A percentile compares a stretch with the other conserved stretches of the same genome.
Conservation (phyloP, 2,113 vertebrate genomes). For the Tringa solitaria region DNA sequence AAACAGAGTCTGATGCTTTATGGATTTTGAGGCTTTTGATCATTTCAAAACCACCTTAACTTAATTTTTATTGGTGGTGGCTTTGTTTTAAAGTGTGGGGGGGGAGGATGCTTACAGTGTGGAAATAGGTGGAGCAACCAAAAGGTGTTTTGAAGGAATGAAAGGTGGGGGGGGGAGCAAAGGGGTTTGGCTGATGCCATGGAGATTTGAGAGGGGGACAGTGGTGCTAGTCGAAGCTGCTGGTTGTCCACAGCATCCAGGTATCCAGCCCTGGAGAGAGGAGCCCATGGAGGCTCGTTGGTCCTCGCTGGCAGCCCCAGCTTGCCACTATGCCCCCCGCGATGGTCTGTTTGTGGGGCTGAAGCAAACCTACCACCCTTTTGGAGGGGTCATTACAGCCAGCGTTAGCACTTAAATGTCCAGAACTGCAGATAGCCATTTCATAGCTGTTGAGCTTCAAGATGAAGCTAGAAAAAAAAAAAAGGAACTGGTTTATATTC, state of each 20-base stretch:
- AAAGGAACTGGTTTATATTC: background rate
- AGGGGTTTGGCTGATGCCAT: background rate
- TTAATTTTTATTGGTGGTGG: background rate
- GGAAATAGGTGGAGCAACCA: fast-evolving
- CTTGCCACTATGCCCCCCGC: fast-evolving
- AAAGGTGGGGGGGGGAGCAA: background rate
- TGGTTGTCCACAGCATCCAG: background rate
- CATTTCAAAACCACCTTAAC: conserved; percentile 8
- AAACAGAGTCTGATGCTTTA: conserved; percentile 8
- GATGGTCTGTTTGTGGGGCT: background rate
- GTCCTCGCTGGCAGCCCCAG: background rate
- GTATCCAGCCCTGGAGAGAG: background rate
- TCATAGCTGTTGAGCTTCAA: background rate
- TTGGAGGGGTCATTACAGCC: background rate
- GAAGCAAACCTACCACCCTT: background rate
- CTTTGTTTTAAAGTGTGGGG: background rate
- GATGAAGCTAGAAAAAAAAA: background rate
- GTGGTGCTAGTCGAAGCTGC: background rate
- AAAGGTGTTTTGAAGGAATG: background rate
- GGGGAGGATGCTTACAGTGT: background rate
- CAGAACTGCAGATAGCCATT: background rate
- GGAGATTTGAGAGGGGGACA: background rate
- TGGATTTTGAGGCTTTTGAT: conserved; percentile 1
- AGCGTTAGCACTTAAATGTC: background rate
- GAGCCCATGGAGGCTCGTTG: fast-evolving